Conservation (phyloP, 2,113 vertebrate species). For the Nibea albiflora region DNA sequence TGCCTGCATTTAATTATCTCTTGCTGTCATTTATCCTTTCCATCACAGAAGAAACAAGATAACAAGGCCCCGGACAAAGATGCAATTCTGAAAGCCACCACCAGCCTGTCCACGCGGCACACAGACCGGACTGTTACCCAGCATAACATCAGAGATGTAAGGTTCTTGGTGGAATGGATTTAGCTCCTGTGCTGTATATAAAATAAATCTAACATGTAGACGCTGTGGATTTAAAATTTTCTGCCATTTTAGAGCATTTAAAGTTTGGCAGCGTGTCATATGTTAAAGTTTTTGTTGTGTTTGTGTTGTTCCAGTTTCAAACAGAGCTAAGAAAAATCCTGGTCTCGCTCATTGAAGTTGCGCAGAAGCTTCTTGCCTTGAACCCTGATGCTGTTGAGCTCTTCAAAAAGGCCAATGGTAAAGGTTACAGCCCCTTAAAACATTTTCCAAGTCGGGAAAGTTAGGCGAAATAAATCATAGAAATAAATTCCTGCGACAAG, state of each 20-base stretch:
- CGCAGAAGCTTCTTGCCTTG: conserved; percentile 95
- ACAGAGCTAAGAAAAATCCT: conserved; percentile 97
- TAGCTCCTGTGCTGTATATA: background rate
- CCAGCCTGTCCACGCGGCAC: conserved; percentile 86
- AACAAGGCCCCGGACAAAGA: conserved; percentile 98
- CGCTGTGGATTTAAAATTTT: background rate
- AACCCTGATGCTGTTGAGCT: conserved; percentile 98
- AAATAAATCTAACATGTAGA: background rate
- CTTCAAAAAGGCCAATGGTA: conserved; percentile 98
- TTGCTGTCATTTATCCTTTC: conserved; percentile 2
- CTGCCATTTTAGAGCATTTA: background rate
- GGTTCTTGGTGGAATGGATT: conserved; percentile 53
- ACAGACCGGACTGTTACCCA: conserved; percentile 90
- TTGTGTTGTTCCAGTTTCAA: conserved; percentile 88
- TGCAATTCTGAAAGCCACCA: conserved; percentile 93
- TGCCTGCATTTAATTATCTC: background rate
- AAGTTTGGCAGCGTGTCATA: conserved; percentile 19
- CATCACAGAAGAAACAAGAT: conserved; percentile 92
- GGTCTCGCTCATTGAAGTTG: conserved; percentile 97
- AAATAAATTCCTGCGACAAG: background rate
- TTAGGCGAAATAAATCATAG: background rate
- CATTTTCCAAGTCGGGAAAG: background rate
- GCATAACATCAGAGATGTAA: conserved; percentile 95
- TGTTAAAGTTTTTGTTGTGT: background rate
- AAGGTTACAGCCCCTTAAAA: conserved; percentile 5